Percentiles rank a stretch among this genome's conserved stretches.
phyloP scores from a whole-genome alignment of 1,140 invertebrate species.

The Schmidtea mediterranea region DNA sequence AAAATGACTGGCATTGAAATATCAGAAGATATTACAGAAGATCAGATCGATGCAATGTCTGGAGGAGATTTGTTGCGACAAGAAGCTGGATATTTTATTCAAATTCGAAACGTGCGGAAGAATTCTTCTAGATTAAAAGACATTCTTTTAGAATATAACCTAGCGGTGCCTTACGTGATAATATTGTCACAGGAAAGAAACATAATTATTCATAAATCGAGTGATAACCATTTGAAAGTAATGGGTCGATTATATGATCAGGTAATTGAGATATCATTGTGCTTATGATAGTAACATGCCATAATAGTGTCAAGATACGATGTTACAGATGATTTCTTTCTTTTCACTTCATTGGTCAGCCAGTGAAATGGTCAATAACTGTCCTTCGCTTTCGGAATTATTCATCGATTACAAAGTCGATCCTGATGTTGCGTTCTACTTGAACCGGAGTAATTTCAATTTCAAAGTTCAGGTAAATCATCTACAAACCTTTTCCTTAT shows the following conservation, averaged over 20 bases:
- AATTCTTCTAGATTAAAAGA: constrained; percentile 83
- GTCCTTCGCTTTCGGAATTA: constrained; percentile 63
- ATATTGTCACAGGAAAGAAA: constrained; percentile 85
- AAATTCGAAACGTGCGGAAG: constrained; percentile 79
- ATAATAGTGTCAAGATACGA: constrained; percentile 83
- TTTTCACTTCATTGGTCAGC: constrained; percentile 63
- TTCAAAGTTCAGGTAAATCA: constrained; percentile 55
- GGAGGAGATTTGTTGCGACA: constrained; percentile 75
- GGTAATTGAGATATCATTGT: constrained; percentile 14
- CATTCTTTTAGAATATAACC: constrained; percentile 58
- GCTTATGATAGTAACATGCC: no score
- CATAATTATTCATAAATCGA: constrained; percentile 38
- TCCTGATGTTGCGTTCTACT: constrained; percentile 78
- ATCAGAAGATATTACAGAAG: constrained; percentile 72
- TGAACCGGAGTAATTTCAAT: constrained; percentile 62
- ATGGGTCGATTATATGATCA: constrained; percentile 34
- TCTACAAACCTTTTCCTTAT: no score
- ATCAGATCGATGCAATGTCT: constrained; percentile 76
- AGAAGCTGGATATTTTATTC: constrained; percentile 84
- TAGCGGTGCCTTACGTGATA: constrained; percentile 68
- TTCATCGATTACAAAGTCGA: constrained; percentile 72
- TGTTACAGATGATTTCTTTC: constrained; percentile 90
- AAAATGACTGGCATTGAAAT: constrained; percentile 97
- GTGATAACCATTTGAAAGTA: constrained; percentile 56
- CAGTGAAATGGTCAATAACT: constrained; percentile 63